Base-by-base conservation (phyloP, 2,113 vertebrate species). In the Coptodon bakossiorum region DNA sequence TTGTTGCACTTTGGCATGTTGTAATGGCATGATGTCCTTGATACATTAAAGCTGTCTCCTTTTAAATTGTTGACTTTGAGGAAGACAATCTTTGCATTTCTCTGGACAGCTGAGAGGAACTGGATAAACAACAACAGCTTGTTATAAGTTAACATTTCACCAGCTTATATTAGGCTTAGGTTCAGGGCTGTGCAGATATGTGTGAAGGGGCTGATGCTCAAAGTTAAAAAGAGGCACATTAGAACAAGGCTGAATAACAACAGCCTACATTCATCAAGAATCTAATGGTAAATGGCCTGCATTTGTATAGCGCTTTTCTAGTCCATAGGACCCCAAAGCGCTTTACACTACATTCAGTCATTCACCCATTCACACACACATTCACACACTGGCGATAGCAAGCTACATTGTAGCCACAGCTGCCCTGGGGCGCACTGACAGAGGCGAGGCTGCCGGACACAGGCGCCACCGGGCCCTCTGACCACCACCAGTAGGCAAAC, bases 1-100 rank as follows among this genome's bases (percentile, higher is more conserved):
- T n/a, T n/a, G n/a, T 1, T 59, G 13, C 13, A 59, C 24, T 59
- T 59, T 5, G 56, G 0, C 56, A 59, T 29, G 56, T 1, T 59
- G 56, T 29, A 59, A 29, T 59, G 56, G 5, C 13, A 59, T 59
- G 29, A 29, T 59, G 56, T 59, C 56, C 24, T 59, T 59, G 56
- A 5, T 3, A 59, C 24, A 59, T 59, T 59, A 59, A 59, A 59
- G 56, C 56, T 29, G 56, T 59, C 56, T 29, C 56, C 56, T 59
- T 9, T 16, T 24, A 59, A 59, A 59, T 29, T 9, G 3, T 59
- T 59, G 56, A 59, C 56, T 59, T 59, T 29, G 56, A 59, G 56
- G 24, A 59, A 59, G 56, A 59, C 56, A 29, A 59, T 59, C 24
- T 59, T 13, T 59, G 56, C 24, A 59, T 16, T 29, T 16, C 56